phyloP scores from a whole-genome alignment of 2,797 vertebrate species.

The Potorous gilbertii region DNA sequence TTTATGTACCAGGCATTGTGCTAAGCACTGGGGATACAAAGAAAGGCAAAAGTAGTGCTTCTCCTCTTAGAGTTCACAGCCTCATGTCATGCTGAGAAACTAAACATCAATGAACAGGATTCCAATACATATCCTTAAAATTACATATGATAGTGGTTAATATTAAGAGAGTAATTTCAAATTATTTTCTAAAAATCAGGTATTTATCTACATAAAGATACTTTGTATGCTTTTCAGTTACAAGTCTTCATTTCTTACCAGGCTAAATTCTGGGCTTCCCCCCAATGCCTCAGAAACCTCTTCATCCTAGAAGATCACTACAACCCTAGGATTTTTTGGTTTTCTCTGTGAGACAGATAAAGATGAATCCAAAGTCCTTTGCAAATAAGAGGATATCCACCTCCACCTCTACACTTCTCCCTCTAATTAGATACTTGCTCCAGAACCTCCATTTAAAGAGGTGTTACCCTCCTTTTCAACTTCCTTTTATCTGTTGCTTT shows the following conservation, averaged over 20 bases:
- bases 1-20: background rate
- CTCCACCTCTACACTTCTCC: background rate
- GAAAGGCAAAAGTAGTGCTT: background rate
- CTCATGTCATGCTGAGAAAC: background rate
- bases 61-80: background rate
- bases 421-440: background rate
- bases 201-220: background rate
- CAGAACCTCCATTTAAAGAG: background rate
- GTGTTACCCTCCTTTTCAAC: background rate
- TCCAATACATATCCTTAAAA: slow-evolving; percentile 11
- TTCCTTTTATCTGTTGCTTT: background rate
- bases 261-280: background rate
- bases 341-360: slow-evolving; percentile 66
- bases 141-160: slow-evolving; percentile 16
- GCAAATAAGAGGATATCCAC: slow-evolving; percentile 1
- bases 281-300: background rate
- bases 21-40: background rate
- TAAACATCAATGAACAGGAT: background rate
- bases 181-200: slow-evolving; percentile 55
- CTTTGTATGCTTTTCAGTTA: background rate
- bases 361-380: slow-evolving; percentile 48
- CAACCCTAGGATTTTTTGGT: slow-evolving; percentile 46
- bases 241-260: background rate
- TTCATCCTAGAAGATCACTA: background rate
- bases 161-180: slow-evolving; percentile 40